phyloP scores from a whole-genome alignment of 2,113 vertebrate genomes.

The Pavo muticus region DNA sequence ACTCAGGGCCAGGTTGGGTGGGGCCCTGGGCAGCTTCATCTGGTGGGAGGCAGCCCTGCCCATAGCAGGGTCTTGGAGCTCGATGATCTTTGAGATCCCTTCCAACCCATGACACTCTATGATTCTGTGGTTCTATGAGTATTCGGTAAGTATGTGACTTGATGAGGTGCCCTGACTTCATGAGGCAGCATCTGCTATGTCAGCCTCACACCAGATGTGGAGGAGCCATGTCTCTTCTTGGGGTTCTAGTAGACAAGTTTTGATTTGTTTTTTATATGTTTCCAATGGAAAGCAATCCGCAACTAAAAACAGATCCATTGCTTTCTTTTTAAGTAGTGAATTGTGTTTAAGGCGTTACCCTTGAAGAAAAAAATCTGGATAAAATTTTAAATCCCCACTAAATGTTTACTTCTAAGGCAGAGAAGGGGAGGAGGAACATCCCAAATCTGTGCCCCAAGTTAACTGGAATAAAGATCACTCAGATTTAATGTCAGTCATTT shows the following conservation, averaged over 20 bases:
- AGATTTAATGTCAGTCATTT: neutral
- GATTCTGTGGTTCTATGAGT: neutral
- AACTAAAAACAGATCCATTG: neutral
- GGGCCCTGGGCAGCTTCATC: neutral
- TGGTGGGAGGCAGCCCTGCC: neutral
- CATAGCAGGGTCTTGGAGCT: neutral
- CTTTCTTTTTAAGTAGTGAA: neutral
- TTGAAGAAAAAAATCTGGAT: neutral
- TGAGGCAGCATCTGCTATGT: neutral
- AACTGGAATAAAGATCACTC: neutral
- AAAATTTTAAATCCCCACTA: neutral
- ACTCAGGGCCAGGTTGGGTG: neutral
- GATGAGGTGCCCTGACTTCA: neutral
- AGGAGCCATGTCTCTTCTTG: neutral
- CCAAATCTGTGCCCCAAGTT: accelerated
- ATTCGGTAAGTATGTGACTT: neutral
- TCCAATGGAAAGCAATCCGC: neutral
- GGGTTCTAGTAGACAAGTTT: neutral
- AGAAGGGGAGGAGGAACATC: neutral
- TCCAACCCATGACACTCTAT: neutral
- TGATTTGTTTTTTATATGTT: neutral
- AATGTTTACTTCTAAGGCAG: neutral
- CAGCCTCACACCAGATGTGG: neutral
- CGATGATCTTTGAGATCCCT: neutral
- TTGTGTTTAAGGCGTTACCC: neutral